Evolutionary conservation across 2,113 vertebrate genomes (phyloP).

Genomic region (Megaceryle maxima): DNA sequence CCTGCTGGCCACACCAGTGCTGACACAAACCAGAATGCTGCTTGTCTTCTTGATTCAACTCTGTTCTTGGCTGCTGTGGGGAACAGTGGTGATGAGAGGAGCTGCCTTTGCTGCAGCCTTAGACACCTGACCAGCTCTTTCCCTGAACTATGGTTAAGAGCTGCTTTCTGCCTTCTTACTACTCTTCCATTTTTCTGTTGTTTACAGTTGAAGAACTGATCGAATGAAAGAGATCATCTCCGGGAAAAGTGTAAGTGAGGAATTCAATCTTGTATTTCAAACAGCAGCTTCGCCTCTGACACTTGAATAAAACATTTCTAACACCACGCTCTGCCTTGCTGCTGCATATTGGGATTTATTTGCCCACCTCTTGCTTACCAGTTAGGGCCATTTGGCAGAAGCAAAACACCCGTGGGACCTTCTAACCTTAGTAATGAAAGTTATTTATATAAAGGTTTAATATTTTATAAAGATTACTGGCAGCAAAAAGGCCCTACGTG

Average conservation of each 20-base stretch:
- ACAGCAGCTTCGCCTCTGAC: not conserved
- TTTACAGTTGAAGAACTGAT: slow-evolving; percentile 32
- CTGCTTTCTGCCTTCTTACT: not conserved
- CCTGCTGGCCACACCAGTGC: no score
- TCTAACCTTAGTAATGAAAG: not conserved
- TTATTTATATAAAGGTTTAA: not conserved
- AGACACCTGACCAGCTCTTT: not conserved
- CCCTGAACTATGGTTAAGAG: not conserved
- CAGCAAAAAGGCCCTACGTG: not conserved
- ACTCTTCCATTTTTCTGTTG: not conserved
- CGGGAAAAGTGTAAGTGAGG: not conserved
- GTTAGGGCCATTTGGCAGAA: not conserved
- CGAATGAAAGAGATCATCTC: not conserved
- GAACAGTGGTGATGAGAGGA: not conserved
- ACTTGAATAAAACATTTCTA: not conserved
- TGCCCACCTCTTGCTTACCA: not conserved
- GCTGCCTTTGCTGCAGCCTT: not conserved
- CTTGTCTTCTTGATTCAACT: not conserved
- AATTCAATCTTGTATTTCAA: not conserved
- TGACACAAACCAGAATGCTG: no score
- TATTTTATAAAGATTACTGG: not conserved
- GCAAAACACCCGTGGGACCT: not conserved
- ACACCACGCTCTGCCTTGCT: not conserved
- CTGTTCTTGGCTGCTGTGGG: not conserved
- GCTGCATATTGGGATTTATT: not conserved